Percentiles rank a stretch among this genome's conserved stretches.
Conservation (phyloP, 30 jellyfish, hydroid and myxozoan species). For the Pseudorhiza aurosa region DNA sequence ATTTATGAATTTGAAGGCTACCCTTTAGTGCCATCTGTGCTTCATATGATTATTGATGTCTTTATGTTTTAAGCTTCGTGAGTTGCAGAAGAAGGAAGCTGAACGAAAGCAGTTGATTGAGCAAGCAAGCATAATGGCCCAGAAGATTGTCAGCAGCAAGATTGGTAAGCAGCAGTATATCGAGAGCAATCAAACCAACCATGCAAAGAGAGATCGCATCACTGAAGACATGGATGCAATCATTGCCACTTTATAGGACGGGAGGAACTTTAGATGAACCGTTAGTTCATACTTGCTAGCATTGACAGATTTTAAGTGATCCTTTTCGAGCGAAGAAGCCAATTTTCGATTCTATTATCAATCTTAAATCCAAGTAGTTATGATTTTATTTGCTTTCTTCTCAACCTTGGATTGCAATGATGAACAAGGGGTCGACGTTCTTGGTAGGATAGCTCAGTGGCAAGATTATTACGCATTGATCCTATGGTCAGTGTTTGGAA, state of each 20-base stretch:
- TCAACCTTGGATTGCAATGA: too few relatives aligned
- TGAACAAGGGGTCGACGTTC: too few relatives aligned
- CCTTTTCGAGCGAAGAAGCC: constrained; percentile 35
- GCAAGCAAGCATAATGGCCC: constrained; percentile 75
- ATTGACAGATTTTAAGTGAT: constrained; percentile 32
- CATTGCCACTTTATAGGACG: constrained; percentile 57
- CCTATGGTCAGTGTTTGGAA: too few relatives aligned
- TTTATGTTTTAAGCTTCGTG: constrained; percentile 65
- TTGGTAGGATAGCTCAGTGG: too few relatives aligned
- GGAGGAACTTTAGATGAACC: not conserved
- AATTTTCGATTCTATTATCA: constrained; percentile 11
- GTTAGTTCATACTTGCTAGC: constrained; percentile 1
- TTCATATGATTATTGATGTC: too few relatives aligned
- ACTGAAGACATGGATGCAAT: constrained; percentile 81
- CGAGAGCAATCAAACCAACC: constrained; percentile 80
- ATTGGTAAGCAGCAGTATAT: constrained; percentile 81
- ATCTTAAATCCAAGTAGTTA: not conserved
- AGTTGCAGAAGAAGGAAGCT: constrained; percentile 81
- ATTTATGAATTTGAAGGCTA: too few relatives aligned
- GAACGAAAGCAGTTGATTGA: constrained; percentile 80
- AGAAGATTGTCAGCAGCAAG: constrained; percentile 82
- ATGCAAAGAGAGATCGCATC: constrained; percentile 73
- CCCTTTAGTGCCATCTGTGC: too few relatives aligned
- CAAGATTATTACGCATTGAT: too few relatives aligned
- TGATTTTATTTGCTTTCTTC: too few relatives aligned